Percentiles rank a stretch among this genome's conserved stretches.
Conservation (phyloP, 2,797 vertebrate genomes). For the Morelia viridis region DNA sequence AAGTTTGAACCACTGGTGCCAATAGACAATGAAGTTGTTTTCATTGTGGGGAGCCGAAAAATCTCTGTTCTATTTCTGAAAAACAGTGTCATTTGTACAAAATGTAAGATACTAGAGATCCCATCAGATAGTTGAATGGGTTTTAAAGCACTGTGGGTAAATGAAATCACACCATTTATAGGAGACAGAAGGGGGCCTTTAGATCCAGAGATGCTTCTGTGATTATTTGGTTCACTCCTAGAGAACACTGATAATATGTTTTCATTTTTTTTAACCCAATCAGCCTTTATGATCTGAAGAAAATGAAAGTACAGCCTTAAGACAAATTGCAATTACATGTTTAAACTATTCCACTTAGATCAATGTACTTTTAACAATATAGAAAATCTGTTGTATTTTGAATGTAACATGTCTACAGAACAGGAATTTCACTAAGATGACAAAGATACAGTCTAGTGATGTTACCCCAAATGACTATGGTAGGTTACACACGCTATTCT, state of each 20-base stretch:
- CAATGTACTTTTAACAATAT: neutral
- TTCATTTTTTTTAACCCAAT: neutral
- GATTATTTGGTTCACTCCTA: neutral
- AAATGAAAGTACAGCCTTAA: neutral
- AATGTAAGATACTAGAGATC: constrained; percentile 12
- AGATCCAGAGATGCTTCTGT: constrained; percentile 13
- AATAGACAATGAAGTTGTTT: neutral
- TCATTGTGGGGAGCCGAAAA: constrained; percentile 15
- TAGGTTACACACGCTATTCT: neutral
- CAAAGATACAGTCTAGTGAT: neutral
- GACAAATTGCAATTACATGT: neutral
- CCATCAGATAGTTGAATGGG: neutral
- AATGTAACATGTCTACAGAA: constrained; percentile 15
- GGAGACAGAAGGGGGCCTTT: neutral
- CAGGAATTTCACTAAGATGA: neutral
- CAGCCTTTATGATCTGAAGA: neutral
- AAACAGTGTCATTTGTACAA: neutral
- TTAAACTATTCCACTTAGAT: fast-evolving
- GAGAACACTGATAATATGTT: neutral
- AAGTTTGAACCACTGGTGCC: neutral
- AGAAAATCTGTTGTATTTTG: neutral
- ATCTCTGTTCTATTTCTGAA: neutral
- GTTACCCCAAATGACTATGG: neutral
- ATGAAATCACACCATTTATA: neutral
- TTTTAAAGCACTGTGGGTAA: constrained; percentile 5